phyloP scores from a whole-genome alignment of 2,113 vertebrate genomes.

The Scomber scombrus region DNA sequence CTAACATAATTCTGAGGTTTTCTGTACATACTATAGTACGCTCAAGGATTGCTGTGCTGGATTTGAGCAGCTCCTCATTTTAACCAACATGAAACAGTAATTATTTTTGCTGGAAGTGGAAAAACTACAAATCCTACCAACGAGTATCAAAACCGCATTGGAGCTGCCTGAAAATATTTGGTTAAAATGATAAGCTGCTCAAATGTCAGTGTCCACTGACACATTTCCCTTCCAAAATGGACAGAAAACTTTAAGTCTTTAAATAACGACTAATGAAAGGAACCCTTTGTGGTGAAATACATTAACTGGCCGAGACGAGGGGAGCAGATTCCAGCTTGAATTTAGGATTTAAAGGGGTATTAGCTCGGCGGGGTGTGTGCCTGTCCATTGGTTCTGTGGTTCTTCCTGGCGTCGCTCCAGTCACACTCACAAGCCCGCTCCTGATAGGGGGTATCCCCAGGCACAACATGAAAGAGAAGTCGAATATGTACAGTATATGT shows the following conservation, averaged over 20 bases:
- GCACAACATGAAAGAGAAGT: conserved; percentile 49
- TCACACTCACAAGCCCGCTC: conserved; percentile 10
- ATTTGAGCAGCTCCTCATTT: not conserved
- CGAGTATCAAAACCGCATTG: not conserved
- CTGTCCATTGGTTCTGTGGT: not conserved
- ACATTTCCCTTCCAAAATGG: not conserved
- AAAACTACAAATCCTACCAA: not conserved
- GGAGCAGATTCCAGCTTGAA: not conserved
- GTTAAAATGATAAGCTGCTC: not conserved
- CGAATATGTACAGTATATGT: conserved; percentile 14
- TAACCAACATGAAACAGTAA: not conserved
- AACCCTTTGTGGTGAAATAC: not conserved
- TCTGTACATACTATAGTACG: not conserved
- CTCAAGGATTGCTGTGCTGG: too few species aligned
- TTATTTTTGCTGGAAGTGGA: not conserved
- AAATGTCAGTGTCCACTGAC: conserved; percentile 11
- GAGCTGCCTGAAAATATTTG: not conserved
- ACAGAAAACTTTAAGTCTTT: not conserved
- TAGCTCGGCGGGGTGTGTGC: conserved; percentile 14
- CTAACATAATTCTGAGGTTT: not conserved
- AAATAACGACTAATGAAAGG: not conserved
- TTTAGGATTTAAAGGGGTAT: not conserved
- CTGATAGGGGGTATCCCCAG: conserved; percentile 35
- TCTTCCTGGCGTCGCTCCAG: conserved; percentile 34
- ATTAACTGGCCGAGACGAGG: not conserved